Evolutionary conservation across 1,140 invertebrate genomes (phyloP).

Genomic region (Drosophila fuyamai): DNA sequence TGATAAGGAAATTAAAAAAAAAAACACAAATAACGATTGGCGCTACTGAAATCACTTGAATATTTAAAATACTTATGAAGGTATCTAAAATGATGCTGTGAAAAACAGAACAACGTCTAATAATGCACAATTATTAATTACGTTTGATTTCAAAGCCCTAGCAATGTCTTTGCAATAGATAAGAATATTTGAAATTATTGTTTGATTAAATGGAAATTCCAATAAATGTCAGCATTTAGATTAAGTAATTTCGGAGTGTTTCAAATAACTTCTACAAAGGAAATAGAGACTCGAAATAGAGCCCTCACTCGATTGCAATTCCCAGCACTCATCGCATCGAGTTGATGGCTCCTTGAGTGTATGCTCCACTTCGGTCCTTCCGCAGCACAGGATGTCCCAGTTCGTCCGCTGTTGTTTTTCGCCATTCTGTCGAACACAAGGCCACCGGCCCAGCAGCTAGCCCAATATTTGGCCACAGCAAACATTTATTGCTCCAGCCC

Average conservation of each 20-base stretch:
- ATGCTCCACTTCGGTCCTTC: constrained; percentile 29
- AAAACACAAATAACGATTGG: no score
- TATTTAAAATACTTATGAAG: no score
- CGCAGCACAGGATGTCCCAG: constrained; percentile 13
- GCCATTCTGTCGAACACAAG: constrained; percentile 13
- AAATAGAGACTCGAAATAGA: background rate
- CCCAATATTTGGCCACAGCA: constrained; percentile 51
- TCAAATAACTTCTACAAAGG: background rate
- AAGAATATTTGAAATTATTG: no score
- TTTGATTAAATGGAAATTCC: no score
- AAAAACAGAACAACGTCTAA: no score
- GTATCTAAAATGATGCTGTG: no score
- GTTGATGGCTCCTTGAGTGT: constrained; percentile 29
- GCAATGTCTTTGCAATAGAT: no score
- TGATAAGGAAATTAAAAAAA: no score
- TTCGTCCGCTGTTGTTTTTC: background rate
- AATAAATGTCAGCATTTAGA: no score
- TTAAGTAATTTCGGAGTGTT: background rate
- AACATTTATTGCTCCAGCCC: constrained; percentile 46
- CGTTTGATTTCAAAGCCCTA: no score
- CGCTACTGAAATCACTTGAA: no score
- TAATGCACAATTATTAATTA: no score
- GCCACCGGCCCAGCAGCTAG: constrained; percentile 6
- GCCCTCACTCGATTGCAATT: constrained; percentile 9
- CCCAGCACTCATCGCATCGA: background rate